These are phyloP conservation scores for Caenorhabditis angaria DNA, from an alignment of 2,888 invertebrate genomes.

Conservation along the genomic window DNA sequence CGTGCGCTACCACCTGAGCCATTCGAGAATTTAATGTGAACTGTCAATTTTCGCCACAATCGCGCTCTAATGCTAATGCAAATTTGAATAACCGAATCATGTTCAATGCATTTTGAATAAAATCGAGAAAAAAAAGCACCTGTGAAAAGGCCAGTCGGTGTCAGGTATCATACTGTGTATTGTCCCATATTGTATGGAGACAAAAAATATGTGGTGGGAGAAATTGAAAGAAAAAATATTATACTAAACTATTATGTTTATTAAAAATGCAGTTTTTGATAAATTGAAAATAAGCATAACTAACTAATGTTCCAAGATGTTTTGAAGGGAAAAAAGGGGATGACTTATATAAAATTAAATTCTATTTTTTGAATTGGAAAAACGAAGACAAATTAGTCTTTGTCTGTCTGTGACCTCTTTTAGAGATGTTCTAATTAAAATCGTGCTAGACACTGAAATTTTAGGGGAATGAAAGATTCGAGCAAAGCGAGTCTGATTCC, in stretches of 20 bases:
- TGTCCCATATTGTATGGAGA: not conserved
- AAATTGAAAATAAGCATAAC: not conserved
- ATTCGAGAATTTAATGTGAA: too few species aligned
- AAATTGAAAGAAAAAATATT: not conserved
- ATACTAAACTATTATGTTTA: not conserved
- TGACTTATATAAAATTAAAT: too few species aligned
- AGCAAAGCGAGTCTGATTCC: too few species aligned
- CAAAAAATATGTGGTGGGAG: not conserved
- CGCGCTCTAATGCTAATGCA: not conserved
- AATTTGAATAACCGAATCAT: not conserved
- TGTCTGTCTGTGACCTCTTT: not conserved
- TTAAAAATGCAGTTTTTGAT: constrained; percentile 1
- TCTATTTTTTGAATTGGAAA: not conserved
- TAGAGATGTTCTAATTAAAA: too few species aligned
- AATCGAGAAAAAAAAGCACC: not conserved
- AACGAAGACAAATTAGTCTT: constrained; percentile 2
- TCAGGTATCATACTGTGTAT: constrained; percentile 1
- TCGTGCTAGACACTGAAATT: too few species aligned
- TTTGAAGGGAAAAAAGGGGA: too few species aligned
- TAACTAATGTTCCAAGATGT: too few species aligned
- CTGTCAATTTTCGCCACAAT: too few species aligned
- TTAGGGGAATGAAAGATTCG: too few species aligned
- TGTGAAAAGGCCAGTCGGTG: not conserved
- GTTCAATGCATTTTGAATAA: not conserved
- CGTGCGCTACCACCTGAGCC: too few species aligned